Base-by-base conservation (phyloP, 1,140 invertebrate species). In the Potamilus streckersoni region DNA sequence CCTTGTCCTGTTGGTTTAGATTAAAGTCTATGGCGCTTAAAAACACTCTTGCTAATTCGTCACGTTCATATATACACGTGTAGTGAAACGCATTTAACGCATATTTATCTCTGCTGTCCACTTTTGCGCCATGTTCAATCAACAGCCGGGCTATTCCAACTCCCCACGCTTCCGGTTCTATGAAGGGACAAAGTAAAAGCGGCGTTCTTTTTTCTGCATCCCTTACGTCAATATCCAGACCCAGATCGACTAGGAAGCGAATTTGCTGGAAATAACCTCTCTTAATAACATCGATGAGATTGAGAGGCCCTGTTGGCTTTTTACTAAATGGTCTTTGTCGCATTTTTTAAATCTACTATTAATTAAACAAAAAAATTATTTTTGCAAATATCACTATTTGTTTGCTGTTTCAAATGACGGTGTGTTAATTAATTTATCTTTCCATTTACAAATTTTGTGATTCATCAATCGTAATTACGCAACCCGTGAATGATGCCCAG, bases 31-130 rank as follows among this genome's bases (percentile, higher is more conserved):
- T 74, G 4, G 87, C 83, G 20, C 79, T 80, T 20, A 89, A 78
- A n/a, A 86, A 78, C n/a, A 87, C 73, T 20, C 75, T 71, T 14
- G 84, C 71, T 58, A 88, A 69, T 19, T 82, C 64, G 58, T 78
- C 17, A 14, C 84, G 73, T 70, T 83, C 82, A 62, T 83, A 86
- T 17, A 88, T 83, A 57, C 82, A 84, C 8, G 83, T 84, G 75
- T 87, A 86, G 75, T 89, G 88, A 55, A 89, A 75, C 6, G 83
- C 83, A 77, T 84, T 89, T 23, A 88, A 63, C 23, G 84, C 86
- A 31, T 69, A 73, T n/a, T 78, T 69, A 71, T 89, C 88, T 20
- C 72, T 61, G 15, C 62, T 49, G 20, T 55, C 75, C 57, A 89
- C 66, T 1, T 73, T 57, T 19, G 85, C 87, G 1, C 86, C 87